Evolutionary conservation across 2,888 invertebrate species (phyloP).

Genomic region (Acanthococcus lagerstroemiae): DNA sequence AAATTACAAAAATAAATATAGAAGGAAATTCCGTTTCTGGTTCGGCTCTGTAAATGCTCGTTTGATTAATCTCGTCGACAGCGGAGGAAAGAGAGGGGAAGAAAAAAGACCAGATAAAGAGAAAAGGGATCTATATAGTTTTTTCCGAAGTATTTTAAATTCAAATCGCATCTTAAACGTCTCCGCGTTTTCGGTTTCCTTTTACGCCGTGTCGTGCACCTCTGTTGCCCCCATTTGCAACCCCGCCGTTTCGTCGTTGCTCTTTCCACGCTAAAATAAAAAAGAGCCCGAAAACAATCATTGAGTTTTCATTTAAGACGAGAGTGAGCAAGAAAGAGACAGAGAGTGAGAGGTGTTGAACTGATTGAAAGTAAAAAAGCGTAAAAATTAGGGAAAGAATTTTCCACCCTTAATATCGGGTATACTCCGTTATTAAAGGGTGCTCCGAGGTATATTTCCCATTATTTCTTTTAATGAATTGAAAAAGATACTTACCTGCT

Average conservation of each 20-base stretch:
- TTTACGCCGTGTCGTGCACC: too few relatives aligned
- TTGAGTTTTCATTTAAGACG: constrained; percentile 18
- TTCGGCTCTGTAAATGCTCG: too few relatives aligned
- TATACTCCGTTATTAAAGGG: constrained; percentile 22
- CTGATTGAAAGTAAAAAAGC: constrained; percentile 30
- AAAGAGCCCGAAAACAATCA: constrained; percentile 18
- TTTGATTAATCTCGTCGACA: too few relatives aligned
- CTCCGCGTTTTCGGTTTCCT: neutral
- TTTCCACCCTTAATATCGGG: constrained; percentile 26
- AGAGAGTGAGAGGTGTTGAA: constrained; percentile 26
- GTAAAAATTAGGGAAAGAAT: constrained; percentile 29
- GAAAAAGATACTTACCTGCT: constrained; percentile 29
- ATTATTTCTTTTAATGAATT: constrained; percentile 30
- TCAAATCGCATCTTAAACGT: constrained; percentile 25
- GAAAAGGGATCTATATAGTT: too few relatives aligned
- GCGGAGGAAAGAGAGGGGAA: too few relatives aligned
- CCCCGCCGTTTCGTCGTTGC: neutral
- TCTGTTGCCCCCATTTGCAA: neutral
- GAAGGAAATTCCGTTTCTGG: too few relatives aligned
- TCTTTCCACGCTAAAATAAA: neutral
- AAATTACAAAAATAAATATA: too few relatives aligned
- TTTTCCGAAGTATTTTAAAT: constrained; percentile 10
- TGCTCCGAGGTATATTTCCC: constrained; percentile 26
- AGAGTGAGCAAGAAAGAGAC: too few relatives aligned
- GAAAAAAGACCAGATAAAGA: too few relatives aligned